Conservation (phyloP, 2,797 vertebrate genomes). For the Pseudomugil gertrudae region DNA sequence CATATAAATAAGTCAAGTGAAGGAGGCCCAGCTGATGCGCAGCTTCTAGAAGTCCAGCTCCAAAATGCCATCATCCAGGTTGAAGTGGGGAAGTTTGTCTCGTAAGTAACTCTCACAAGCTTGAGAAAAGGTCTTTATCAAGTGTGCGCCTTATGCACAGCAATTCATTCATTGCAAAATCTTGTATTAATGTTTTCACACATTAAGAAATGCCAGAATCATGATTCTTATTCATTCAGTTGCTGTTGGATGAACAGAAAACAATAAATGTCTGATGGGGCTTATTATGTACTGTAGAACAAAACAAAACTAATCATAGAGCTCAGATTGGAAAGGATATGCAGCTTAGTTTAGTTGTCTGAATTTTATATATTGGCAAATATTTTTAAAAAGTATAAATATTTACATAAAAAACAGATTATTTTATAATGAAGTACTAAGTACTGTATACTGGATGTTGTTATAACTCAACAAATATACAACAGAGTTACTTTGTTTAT, state of each 20-base stretch:
- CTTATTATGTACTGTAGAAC: not conserved
- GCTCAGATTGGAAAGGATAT: slow-evolving; percentile 1
- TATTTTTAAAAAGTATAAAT: not conserved
- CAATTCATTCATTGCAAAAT: not conserved
- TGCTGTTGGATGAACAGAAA: not conserved
- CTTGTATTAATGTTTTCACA: not conserved
- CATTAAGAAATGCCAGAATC: not conserved
- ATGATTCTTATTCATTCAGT: not conserved
- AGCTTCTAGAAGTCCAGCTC: slow-evolving; percentile 92
- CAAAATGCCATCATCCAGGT: slow-evolving; percentile 91
- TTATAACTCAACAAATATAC: not conserved
- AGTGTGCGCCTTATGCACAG: not conserved
- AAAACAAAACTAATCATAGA: not conserved
- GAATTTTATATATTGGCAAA: too few relatives aligned
- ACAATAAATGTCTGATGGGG: not conserved
- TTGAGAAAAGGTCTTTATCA: not conserved
- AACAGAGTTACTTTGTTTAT: not conserved
- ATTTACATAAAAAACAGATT: not conserved
- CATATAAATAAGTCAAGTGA: slow-evolving; percentile 83
- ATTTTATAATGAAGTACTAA: not conserved
- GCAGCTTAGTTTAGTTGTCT: slow-evolving; percentile 21
- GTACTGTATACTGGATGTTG: not conserved
- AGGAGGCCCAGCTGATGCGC: slow-evolving; percentile 80
- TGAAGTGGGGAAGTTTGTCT: slow-evolving; percentile 96
- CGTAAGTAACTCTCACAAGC: slow-evolving; percentile 86